These are phyloP conservation scores for Nymphalis urticae DNA, from an alignment of 2,888 invertebrate species.

Conservation along the genomic window DNA sequence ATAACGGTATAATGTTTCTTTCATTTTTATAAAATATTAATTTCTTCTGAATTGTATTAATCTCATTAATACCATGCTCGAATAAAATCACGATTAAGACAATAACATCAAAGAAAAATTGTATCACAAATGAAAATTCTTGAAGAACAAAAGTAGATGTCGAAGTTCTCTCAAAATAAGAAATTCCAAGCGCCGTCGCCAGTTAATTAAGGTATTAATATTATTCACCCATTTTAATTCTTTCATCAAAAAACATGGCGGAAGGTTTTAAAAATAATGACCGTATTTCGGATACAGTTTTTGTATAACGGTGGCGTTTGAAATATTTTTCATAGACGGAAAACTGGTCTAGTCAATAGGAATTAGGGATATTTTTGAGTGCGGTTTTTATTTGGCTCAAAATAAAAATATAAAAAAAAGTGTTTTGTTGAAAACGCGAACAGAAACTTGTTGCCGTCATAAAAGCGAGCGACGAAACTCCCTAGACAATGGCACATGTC, in stretches of 20 bases:
- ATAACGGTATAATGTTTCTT: background rate
- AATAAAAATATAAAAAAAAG: constrained; percentile 40
- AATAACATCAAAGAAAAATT: constrained; percentile 39
- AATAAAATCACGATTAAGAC: constrained; percentile 30
- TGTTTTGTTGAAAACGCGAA: constrained; percentile 44
- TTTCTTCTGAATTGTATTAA: constrained; percentile 14
- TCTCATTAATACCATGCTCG: constrained; percentile 23
- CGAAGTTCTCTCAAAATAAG: constrained; percentile 59
- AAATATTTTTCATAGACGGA: constrained; percentile 45
- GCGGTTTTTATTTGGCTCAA: constrained; percentile 40
- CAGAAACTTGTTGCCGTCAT: constrained; percentile 61
- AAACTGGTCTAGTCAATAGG: constrained; percentile 43
- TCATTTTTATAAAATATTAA: constrained; percentile 7
- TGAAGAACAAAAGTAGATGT: constrained; percentile 53
- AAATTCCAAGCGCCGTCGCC: constrained; percentile 58
- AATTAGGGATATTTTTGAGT: constrained; percentile 43
- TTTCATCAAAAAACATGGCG: constrained; percentile 51
- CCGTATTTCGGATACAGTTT: constrained; percentile 39
- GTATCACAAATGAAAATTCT: constrained; percentile 50
- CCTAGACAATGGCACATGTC: constrained; percentile 67
- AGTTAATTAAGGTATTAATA: constrained; percentile 69
- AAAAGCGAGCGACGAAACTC: constrained; percentile 60
- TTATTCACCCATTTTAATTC: constrained; percentile 60
- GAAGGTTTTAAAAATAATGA: constrained; percentile 51
- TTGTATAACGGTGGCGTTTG: constrained; percentile 28